Evolutionary conservation across 2,888 invertebrate genomes (phyloP).

Genomic region (Dendrolimus houi): DNA sequence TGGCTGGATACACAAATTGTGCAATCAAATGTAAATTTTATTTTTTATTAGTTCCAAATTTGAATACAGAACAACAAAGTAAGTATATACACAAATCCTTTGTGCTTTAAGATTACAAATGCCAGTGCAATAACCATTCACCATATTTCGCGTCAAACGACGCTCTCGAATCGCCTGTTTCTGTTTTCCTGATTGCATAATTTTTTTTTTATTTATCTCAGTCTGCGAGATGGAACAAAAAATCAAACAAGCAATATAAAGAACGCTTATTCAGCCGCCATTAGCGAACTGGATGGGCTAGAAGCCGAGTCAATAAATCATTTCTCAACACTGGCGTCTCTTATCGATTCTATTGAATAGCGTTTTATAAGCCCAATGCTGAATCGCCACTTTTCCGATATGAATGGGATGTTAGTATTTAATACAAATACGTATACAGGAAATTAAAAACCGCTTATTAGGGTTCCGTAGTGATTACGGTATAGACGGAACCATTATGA

Average conservation of each 20-base stretch:
- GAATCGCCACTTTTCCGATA: slow-evolving; percentile 44
- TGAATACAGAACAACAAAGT: no score
- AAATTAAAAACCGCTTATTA: no score
- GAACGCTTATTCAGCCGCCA: slow-evolving; percentile 32
- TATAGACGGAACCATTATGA: no score
- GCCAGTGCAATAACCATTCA: not conserved
- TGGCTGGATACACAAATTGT: no score
- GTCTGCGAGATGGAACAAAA: slow-evolving; percentile 26
- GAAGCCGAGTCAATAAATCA: slow-evolving; percentile 65
- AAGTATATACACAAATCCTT: no score
- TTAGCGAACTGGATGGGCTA: slow-evolving; percentile 20
- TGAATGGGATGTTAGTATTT: slow-evolving; percentile 25
- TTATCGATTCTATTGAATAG: slow-evolving; percentile 61
- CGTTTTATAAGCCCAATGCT: slow-evolving; percentile 44
- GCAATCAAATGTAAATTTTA: no score
- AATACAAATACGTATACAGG: no score
- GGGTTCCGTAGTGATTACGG: no score
- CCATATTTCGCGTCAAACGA: not conserved
- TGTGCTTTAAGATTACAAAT: not conserved
- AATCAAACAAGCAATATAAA: slow-evolving; percentile 21
- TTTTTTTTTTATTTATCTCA: slow-evolving; percentile 33
- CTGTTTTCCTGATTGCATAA: slow-evolving; percentile 30
- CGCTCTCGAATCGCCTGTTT: slow-evolving; percentile 6
- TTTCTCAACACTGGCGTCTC: slow-evolving; percentile 54
- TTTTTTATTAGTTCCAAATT: no score